These are phyloP conservation scores for Seriola dumerili DNA, from an alignment of 2,113 vertebrate species.

Conservation along the genomic window DNA sequence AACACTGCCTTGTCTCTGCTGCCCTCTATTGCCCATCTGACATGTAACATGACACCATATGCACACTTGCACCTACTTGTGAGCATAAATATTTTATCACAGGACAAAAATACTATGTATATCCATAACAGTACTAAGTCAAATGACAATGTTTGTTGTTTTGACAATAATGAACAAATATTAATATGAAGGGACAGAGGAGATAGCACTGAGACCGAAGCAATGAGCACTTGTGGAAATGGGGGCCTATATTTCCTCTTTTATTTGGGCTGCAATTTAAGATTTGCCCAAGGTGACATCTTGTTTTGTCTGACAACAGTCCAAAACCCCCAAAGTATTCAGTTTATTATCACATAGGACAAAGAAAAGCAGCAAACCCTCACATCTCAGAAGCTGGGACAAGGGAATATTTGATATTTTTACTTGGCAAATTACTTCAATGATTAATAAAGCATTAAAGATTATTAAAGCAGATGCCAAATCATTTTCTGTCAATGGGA, in stretches of 20 bases:
- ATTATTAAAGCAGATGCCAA: background rate
- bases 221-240: background rate
- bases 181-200: background rate
- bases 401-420: background rate
- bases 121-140: background rate
- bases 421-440: background rate
- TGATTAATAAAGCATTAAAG: no score
- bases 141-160: background rate
- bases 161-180: background rate
- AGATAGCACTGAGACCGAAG: background rate
- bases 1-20: slow-evolving; percentile 40
- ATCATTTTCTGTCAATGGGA: background rate
- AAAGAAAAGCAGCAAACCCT: background rate
- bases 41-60: slow-evolving; percentile 46
- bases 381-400: background rate
- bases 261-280: background rate
- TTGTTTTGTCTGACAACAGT: background rate
- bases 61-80: background rate
- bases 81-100: slow-evolving; percentile 45
- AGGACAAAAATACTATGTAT: background rate
- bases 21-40: slow-evolving; percentile 54
- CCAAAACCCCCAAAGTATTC: background rate
- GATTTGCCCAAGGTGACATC: background rate
- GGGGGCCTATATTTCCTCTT: background rate
- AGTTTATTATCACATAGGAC: background rate